These are phyloP conservation scores for Callipepla squamata DNA, from an alignment of 2,113 vertebrate genomes.

Conservation along the genomic window DNA sequence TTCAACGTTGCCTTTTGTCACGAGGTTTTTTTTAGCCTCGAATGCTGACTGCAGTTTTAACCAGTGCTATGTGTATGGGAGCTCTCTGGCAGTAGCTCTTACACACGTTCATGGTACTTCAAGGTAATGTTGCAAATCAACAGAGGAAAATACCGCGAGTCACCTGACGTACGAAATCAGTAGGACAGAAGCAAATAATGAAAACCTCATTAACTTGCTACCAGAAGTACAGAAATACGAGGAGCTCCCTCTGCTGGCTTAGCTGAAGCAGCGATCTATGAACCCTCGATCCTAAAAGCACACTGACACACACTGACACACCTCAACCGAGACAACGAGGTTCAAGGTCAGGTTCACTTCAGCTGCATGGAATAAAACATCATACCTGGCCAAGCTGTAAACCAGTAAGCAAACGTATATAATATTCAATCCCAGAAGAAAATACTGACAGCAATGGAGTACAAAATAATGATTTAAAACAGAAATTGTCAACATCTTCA, in stretches of 20 bases:
- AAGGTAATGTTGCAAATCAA: not conserved
- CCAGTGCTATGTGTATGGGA: not conserved
- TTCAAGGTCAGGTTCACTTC: not conserved
- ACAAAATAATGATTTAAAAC: not conserved
- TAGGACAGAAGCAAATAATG: not conserved
- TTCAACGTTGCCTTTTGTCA: not conserved
- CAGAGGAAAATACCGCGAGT: not conserved
- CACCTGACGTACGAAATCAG: not conserved
- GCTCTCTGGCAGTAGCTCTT: not conserved
- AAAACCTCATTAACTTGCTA: not conserved
- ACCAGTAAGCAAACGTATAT: not conserved
- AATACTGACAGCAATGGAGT: not conserved
- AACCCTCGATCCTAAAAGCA: not conserved
- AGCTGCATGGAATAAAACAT: not conserved
- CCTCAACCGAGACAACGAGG: not conserved
- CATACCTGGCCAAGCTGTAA: not conserved
- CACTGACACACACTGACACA: fast-evolving
- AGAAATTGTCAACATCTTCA: not conserved
- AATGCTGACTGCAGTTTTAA: not conserved
- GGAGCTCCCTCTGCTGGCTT: not conserved
- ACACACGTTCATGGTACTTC: not conserved
- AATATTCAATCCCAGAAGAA: not conserved
- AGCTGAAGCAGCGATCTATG: not conserved
- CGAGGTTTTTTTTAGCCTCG: not conserved
- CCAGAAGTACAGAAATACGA: not conserved